Conservation (phyloP, 2,113 vertebrate species). For the Labeo rohita region DNA sequence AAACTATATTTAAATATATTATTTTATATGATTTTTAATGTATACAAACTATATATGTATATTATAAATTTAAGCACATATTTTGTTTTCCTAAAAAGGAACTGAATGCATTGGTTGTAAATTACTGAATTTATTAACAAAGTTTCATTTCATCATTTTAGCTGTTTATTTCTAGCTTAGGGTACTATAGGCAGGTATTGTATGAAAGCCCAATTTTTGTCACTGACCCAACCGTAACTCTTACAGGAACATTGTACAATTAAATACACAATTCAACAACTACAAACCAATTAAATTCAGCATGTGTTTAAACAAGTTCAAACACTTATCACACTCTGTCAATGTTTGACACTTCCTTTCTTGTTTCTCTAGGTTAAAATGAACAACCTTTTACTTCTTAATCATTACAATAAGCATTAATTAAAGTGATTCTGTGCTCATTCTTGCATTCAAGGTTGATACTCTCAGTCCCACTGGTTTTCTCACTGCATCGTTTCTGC, state of each 20-base stretch:
- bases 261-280: not conserved
- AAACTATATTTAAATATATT: too few relatives aligned
- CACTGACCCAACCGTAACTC: not conserved
- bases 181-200: not conserved
- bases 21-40: too few relatives aligned
- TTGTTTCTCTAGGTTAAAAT: not conserved
- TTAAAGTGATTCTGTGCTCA: slow-evolving; percentile 6
- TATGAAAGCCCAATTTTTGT: not conserved
- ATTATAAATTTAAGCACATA: too few relatives aligned
- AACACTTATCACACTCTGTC: not conserved
- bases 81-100: too few relatives aligned
- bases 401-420: slow-evolving; percentile 14
- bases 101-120: too few relatives aligned
- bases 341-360: not conserved
- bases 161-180: not conserved
- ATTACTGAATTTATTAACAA: not conserved
- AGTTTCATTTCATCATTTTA: not conserved
- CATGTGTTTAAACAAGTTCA: not conserved
- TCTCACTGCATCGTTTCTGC: not conserved
- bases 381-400: not conserved
- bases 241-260: not conserved
- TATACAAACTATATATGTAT: too few relatives aligned
- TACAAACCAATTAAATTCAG: not conserved
- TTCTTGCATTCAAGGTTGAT: not conserved
- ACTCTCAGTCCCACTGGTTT: slow-evolving; percentile 12